Base-by-base conservation (phyloP, 1,140 invertebrate species). In the Trachelipus rathkii region DNA sequence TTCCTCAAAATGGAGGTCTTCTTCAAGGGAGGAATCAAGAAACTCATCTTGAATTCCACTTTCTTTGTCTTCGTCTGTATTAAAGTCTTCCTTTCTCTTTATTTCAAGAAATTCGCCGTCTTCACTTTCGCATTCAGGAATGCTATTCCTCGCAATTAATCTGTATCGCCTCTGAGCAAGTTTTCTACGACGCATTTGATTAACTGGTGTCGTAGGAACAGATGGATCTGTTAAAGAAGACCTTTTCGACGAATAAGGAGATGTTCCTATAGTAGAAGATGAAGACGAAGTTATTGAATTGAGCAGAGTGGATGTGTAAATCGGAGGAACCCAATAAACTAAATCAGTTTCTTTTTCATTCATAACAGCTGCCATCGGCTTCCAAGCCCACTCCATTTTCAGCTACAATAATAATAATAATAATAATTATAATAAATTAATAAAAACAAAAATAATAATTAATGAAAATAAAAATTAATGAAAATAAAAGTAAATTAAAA, bases 341-440 rank as follows among this genome's bases (percentile, higher is more conserved):
- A 80, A 68, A 33, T 80, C 79, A n/a, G 79, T 76, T 72, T 80
- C 72, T 45, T 70, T 77, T 60, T 80, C 79, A 60, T 80, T 80
- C 79, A 80, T 80, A 46, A 80, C 75, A n/a, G 79, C 79, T 15
- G 79, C 79, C 79, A 80, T 80, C n/a, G 79, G 79, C 33, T 80
- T 80, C 79, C 79, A 80, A n/a, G 79, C 79, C 79, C 79, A 80
- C 68, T 80, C 79, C 71, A 80, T 45, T 74, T 80, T 76, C 4
- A 80, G 76, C 79, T 80, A 70, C 44, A 66, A 72, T 13, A 71
- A 77, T 19, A 73, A 50, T 24, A 53, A 73, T 15, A 71, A 21
- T 13, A 71, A n/a, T 66, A 66, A 23, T 23, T 3, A n/a, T 66
- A 23, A 33, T 33, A 33, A 33, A n/a, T n/a, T 33, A 33, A 33